Conservation (phyloP, 2,888 invertebrate genomes). For the Drosophila subquinaria region DNA sequence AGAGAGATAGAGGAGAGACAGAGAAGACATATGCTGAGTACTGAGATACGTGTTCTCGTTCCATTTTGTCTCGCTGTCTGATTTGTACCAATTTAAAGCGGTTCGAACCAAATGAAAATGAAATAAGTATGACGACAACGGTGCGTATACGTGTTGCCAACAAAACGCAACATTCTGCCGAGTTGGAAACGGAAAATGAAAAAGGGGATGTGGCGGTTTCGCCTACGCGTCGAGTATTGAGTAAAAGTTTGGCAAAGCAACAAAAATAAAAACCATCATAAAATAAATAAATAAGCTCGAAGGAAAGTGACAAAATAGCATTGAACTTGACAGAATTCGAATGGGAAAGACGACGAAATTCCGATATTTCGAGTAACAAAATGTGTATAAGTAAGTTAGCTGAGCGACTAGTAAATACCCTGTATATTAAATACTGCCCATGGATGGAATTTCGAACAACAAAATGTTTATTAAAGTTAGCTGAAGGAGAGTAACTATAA, state of each 20-base stretch:
- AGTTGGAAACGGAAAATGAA: background rate
- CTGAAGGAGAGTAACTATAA: too few relatives aligned
- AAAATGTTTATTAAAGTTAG: too few relatives aligned
- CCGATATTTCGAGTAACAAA: background rate
- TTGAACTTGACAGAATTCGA: constrained; percentile 47
- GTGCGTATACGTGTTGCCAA: constrained; percentile 55
- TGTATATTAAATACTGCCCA: background rate
- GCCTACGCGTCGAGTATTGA: constrained; percentile 20
- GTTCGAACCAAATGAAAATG: constrained; percentile 42
- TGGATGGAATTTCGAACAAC: background rate
- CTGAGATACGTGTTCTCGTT: constrained; percentile 4
- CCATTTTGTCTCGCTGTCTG: background rate
- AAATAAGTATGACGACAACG: constrained; percentile 45
- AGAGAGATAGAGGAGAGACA: background rate
- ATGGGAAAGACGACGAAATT: constrained; percentile 7
- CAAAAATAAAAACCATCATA: constrained; percentile 19
- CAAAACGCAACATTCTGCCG: constrained; percentile 25
- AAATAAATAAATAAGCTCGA: constrained; percentile 34
- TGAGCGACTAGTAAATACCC: background rate
- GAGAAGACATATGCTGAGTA: background rate
- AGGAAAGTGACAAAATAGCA: constrained; percentile 37
- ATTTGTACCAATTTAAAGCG: constrained; percentile 50
- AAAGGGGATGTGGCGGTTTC: background rate
- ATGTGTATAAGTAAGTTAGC: too few relatives aligned
- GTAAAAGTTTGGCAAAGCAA: constrained; percentile 29